phyloP scores from a whole-genome alignment of 2,113 vertebrate genomes.

The Trogon melanurus region DNA sequence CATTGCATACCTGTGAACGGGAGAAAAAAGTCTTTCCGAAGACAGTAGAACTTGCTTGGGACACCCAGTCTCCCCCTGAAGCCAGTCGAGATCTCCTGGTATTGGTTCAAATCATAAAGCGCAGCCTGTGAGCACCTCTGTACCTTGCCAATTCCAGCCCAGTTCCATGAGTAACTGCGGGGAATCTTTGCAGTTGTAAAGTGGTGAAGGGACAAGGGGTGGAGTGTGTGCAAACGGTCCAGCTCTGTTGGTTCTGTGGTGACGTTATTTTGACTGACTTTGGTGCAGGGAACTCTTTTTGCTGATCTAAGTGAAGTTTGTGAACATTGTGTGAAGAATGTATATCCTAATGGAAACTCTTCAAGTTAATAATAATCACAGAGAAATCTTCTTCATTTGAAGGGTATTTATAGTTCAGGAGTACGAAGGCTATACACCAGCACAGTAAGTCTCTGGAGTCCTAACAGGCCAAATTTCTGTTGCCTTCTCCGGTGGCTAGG shows the following conservation, averaged over 20 bases:
- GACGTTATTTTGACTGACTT: background rate
- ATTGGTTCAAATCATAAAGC: background rate
- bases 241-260: background rate
- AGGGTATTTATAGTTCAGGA: background rate
- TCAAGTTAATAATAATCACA: background rate
- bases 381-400: background rate
- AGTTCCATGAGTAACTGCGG: background rate
- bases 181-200: background rate
- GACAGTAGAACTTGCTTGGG: background rate
- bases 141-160: background rate
- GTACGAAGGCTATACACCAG: background rate
- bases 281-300: background rate
- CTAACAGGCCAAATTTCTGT: background rate
- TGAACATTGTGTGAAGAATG: background rate
- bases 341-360: background rate
- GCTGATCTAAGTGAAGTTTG: background rate
- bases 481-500: background rate
- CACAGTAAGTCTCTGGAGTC: background rate
- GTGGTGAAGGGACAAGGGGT: background rate
- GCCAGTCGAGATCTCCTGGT: background rate
- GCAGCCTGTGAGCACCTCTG: background rate
- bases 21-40: background rate
- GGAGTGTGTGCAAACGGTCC: fast-evolving
- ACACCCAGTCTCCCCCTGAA: background rate
- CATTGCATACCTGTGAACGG: fast-evolving